These are phyloP conservation scores for Tiliacea citrago DNA, from an alignment of 2,888 invertebrate species.

Conservation along the genomic window DNA sequence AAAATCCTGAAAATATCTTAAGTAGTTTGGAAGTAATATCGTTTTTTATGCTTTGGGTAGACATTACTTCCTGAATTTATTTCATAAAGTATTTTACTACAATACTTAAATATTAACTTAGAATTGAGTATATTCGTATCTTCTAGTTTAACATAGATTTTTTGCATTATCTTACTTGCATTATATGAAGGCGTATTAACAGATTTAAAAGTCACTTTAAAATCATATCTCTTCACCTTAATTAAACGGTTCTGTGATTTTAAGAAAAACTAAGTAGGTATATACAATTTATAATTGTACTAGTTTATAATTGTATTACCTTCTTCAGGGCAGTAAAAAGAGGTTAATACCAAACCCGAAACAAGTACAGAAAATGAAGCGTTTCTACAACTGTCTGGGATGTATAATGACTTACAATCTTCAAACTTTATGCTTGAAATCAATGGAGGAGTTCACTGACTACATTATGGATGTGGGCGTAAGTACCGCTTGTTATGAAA, in stretches of 20 bases:
- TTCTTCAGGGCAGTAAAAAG: conserved; percentile 92
- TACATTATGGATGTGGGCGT: conserved; percentile 95
- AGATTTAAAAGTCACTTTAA: no score
- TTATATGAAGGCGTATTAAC: no score
- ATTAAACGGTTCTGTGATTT: background rate
- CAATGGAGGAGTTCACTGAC: conserved; percentile 94
- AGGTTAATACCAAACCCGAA: conserved; percentile 92
- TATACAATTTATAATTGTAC: background rate
- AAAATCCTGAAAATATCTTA: no score
- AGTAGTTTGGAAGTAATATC: no score
- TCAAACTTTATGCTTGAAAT: conserved; percentile 95
- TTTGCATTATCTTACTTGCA: no score
- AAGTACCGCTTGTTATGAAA: conserved; percentile 66
- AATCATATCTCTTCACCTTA: no score
- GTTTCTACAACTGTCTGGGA: conserved; percentile 96
- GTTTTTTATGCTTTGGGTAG: no score
- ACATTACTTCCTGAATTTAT: no score
- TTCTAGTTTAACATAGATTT: no score
- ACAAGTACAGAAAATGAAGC: conserved; percentile 92
- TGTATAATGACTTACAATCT: conserved; percentile 97
- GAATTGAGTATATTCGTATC: no score
- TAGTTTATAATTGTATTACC: background rate
- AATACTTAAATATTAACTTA: no score
- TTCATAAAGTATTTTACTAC: no score
- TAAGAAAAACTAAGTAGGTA: background rate